Base-by-base conservation (phyloP, 2,797 vertebrate species). In the Melanitta fusca region DNA sequence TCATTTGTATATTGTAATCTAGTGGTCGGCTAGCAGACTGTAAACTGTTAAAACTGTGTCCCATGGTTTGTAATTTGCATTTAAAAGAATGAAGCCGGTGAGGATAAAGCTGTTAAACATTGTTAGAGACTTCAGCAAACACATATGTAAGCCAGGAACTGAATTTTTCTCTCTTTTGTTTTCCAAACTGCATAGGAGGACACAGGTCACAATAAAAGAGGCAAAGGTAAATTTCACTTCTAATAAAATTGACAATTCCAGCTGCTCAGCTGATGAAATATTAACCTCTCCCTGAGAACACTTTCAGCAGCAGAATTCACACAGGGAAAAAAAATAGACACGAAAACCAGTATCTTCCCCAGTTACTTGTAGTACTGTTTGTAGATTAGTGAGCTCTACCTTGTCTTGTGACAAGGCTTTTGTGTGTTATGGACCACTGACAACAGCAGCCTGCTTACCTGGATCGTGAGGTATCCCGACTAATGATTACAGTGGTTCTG, bases 71-170 rank as follows among this genome's bases (percentile, higher is more conserved):
- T 20, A n/a, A 91, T 83, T 74, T 71, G 27, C 80, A 74, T 77
- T 82, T 78, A 70, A 88, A 93, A 94, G 88, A 77, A 28, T 1
- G 47, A 70, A 88, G 69, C n/a, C 77, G 74, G 61, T 22, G 85
- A 74, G 88, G 77, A 91, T 68, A 74, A 93, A 75, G 41, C 32
- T 80, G 64, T 58, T 82, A n/a, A 89, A 86, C 73, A 84, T 21
- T 61, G 41, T 32, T 13, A 58, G 54, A 62, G 58, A 88, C 32
- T 89, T 80, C 66, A 84, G 78, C n/a, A 66, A 51, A 85, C 36
- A 21, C 57, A 68, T 39, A 64, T 1, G 2, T 41, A 32, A 21
- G 41, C 39, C 77, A 78, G 36, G 6, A 64, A 71, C 60, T 43
- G 47, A 61, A 69, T 73, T 81, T 39, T 82, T 58, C 56, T 58